Percentiles rank a stretch among this genome's conserved stretches.
These are phyloP conservation scores for Pantherophis guttatus DNA, from an alignment of 2,113 vertebrate genomes.

Conservation along the genomic window DNA sequence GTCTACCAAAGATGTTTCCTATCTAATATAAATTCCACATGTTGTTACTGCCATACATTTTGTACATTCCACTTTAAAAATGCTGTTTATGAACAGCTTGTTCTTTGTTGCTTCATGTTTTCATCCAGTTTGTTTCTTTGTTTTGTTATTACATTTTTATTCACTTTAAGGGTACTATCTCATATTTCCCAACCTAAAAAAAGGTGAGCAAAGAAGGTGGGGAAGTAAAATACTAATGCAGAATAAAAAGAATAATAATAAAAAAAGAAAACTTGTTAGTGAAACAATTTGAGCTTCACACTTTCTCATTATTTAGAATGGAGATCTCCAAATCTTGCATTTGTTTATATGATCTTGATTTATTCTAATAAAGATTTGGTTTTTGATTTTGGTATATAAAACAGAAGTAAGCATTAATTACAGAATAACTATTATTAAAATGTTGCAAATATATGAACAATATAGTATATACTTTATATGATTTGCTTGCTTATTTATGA, in stretches of 20 bases:
- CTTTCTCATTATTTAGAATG: background rate
- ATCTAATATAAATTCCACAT: background rate
- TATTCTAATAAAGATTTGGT: background rate
- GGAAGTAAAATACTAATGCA: background rate
- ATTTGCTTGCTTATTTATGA: no score
- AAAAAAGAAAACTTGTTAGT: background rate
- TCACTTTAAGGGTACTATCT: background rate
- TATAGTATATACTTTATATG: no score
- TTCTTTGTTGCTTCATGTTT: background rate
- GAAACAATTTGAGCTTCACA: background rate
- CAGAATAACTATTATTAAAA: background rate
- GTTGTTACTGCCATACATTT: background rate
- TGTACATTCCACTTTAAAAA: background rate
- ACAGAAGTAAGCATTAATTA: background rate
- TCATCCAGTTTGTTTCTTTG: background rate
- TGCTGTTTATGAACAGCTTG: background rate
- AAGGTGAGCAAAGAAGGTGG: background rate
- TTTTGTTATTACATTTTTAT: background rate
- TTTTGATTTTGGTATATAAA: background rate
- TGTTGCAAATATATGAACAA: background rate
- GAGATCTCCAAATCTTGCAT: background rate
- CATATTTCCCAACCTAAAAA: background rate
- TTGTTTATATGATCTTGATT: background rate
- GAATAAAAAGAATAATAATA: background rate
- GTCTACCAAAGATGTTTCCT: background rate